Evolutionary conservation across 2,888 invertebrate genomes (phyloP), one percentile per base, ranked within the genome.

Genomic region (Lasioglossum malachurum): DNA sequence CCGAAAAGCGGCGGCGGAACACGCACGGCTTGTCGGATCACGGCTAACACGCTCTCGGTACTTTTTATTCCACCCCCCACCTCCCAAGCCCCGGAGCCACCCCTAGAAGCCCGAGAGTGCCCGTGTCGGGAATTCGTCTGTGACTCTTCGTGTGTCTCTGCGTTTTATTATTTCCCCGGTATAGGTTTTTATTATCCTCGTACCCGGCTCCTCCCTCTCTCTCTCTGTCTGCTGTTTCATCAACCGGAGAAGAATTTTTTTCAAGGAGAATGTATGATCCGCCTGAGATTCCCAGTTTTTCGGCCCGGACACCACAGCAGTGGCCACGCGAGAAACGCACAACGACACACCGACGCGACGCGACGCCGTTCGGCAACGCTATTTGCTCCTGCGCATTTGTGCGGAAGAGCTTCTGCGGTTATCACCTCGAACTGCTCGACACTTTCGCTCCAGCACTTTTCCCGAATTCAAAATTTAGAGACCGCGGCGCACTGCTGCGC

Each of bases 1-100:
- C 77, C 87, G 90, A 89, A 88, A 90, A 90, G 81, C 88, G 85
- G 82, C 88, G 78, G 89, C 38, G 82, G 91, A 89, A 89, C 91
- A 90, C 89, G 90, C 85, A 84, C 82, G 88, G 84, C 83, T 84
- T 87, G 91, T 79, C 77, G 84, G 87, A 84, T 88, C 88, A 82
- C 88, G 82, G 78, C 84, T 81, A 78, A 81, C 82, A 78, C 80
- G 74, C 69, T 71, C 75, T 49, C 76, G 46, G 79, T 77, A 71
- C 76, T 79, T 82, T 83, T 79, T 80, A 74, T 89, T 80, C 73
- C 78, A 57, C 38, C 78, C 46, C 16, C 38, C 57, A 31, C 27
- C 31, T 8, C 44, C 16, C 38, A 38, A 27, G 4, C 69, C 69
- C 23, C n/a, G n/a, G 57, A 57, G 57, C 57, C 57, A n/a, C 57